Evolutionary conservation across 2,113 vertebrate species (phyloP).

Genomic region (Patagioenas fasciata): DNA sequence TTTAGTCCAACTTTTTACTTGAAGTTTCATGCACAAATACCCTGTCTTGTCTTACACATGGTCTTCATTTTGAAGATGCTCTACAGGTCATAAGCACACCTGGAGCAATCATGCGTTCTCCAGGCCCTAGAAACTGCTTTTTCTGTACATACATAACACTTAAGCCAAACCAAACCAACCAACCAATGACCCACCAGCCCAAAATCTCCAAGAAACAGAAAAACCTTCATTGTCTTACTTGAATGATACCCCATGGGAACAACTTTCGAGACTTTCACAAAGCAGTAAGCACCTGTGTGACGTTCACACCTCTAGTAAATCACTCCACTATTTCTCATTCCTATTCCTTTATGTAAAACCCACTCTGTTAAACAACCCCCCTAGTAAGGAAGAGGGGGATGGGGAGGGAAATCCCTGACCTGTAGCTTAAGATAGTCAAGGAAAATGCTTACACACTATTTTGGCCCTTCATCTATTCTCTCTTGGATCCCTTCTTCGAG

Average conservation of each 20-base stretch:
- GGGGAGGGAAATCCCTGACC: background rate
- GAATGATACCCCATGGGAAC: background rate
- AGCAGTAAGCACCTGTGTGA: background rate
- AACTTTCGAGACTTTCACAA: background rate
- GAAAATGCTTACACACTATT: background rate
- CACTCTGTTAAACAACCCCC: background rate
- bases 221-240: background rate
- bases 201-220: background rate
- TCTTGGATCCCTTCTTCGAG: background rate
- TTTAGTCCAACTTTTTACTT: background rate
- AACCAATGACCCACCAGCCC: background rate
- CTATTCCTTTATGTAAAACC: background rate
- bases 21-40: background rate
- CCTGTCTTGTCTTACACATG: background rate
- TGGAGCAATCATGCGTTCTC: background rate
- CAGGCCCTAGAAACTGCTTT: background rate
- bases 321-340: background rate
- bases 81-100: background rate
- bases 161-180: background rate
- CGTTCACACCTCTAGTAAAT: background rate
- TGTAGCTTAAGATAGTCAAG: background rate
- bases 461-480: background rate
- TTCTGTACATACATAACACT: background rate
- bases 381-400: background rate
- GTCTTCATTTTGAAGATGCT: background rate